These are phyloP conservation scores for Nibea albiflora DNA, from an alignment of 2,113 vertebrate species.

Conservation along the genomic window DNA sequence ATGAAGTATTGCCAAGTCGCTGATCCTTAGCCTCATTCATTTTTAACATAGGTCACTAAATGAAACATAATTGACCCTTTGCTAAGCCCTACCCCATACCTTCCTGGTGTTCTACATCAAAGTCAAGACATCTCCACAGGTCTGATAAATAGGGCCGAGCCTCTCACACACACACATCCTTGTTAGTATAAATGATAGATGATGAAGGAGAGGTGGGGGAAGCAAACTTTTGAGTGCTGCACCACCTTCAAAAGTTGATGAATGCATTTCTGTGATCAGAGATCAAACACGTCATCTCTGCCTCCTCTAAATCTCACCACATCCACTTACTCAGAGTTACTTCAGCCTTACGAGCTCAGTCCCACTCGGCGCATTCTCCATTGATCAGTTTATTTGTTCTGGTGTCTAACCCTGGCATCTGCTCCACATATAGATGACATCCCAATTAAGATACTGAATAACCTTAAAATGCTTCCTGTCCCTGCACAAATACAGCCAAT, in stretches of 20 bases:
- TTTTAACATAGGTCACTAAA: background rate
- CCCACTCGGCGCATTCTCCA: background rate
- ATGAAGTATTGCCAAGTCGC: too few species aligned
- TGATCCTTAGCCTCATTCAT: background rate
- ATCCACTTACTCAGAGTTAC: background rate
- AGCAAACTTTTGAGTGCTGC: conserved; percentile 35
- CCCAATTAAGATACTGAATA: conserved; percentile 14
- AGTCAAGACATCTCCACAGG: background rate
- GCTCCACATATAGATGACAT: conserved; percentile 5
- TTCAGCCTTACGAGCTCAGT: background rate
- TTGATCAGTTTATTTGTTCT: conserved; percentile 17
- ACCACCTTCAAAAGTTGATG: conserved; percentile 36
- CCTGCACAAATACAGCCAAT: background rate
- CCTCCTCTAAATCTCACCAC: conserved; percentile 13
- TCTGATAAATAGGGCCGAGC: background rate
- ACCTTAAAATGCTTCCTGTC: background rate
- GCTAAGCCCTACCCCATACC: background rate
- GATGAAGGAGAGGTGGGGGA: conserved; percentile 26
- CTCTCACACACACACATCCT: background rate
- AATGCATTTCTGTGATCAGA: conserved; percentile 18
- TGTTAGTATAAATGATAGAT: conserved; percentile 9
- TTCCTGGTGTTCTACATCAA: background rate
- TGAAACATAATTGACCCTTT: background rate
- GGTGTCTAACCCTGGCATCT: background rate
- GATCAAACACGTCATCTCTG: conserved; percentile 33